Evolutionary conservation across 1,140 invertebrate species (phyloP).

Genomic region (Sitobion miscanthi): DNA sequence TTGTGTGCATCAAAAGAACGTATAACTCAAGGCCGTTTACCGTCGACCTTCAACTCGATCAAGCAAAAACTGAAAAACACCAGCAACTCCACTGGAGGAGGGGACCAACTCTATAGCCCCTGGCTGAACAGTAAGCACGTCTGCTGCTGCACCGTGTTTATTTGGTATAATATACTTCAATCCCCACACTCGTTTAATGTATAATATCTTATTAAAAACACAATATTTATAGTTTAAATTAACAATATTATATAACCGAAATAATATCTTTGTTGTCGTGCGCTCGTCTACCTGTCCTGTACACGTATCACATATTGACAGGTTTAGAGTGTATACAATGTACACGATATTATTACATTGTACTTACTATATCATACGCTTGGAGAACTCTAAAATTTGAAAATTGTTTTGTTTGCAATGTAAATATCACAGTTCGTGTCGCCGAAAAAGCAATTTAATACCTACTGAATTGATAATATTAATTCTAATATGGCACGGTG

Average conservation of each 20-base stretch:
- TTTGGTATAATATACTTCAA: background rate
- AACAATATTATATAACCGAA: background rate
- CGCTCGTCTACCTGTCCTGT: too few relatives aligned
- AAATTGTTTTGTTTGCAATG: too few relatives aligned
- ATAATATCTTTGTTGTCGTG: background rate
- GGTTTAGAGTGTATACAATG: background rate
- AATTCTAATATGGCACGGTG: background rate
- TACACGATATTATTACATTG: too few relatives aligned
- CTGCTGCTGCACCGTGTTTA: background rate
- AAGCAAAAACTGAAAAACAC: constrained; percentile 30
- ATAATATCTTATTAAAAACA: background rate
- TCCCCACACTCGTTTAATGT: background rate
- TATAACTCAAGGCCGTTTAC: constrained; percentile 42
- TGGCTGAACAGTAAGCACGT: background rate
- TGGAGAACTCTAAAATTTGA: background rate
- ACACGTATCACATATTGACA: background rate
- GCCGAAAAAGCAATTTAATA: background rate
- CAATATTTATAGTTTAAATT: background rate
- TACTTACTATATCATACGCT: background rate
- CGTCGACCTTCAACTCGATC: constrained; percentile 45
- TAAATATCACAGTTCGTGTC: too few relatives aligned
- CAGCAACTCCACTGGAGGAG: background rate
- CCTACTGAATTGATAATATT: background rate
- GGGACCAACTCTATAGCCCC: constrained; percentile 2
- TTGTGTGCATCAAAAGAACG: constrained; percentile 50